These are phyloP conservation scores for Manacus vitellinus DNA, from an alignment of 2,113 vertebrate genomes.

Conservation along the genomic window DNA sequence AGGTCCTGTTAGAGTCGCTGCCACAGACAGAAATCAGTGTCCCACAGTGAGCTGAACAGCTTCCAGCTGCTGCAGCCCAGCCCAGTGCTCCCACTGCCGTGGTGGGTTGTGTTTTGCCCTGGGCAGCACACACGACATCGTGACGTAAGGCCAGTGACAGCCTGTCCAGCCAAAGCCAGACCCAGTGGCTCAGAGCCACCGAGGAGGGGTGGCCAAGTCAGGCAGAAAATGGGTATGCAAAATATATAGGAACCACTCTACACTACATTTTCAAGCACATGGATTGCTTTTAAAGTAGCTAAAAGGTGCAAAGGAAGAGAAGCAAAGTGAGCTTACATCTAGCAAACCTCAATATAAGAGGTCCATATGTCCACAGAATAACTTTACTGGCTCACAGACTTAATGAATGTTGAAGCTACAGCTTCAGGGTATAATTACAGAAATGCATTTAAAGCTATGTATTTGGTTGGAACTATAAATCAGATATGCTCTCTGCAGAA, in stretches of 20 bases:
- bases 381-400: not conserved
- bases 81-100: not conserved
- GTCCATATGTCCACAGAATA: not conserved
- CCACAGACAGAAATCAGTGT: not conserved
- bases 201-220: not conserved
- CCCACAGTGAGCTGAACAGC: not conserved
- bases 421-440: not conserved
- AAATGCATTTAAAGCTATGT: not conserved
- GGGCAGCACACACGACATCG: fast-evolving
- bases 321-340: not conserved
- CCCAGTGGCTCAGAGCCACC: fast-evolving
- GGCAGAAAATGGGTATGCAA: not conserved
- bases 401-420: not conserved
- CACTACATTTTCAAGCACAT: fast-evolving
- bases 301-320: not conserved
- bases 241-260: not conserved
- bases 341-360: not conserved
- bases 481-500: not conserved
- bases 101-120: not conserved
- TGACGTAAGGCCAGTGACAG: not conserved
- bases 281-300: not conserved
- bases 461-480: not conserved
- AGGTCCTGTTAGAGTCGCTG: not conserved
- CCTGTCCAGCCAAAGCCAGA: not conserved
- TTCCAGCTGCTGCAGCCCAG: not conserved